Evolutionary conservation across 2,797 vertebrate species (phyloP), one percentile per base, ranked within the genome.

Genomic region (Xerus rutilus): DNA sequence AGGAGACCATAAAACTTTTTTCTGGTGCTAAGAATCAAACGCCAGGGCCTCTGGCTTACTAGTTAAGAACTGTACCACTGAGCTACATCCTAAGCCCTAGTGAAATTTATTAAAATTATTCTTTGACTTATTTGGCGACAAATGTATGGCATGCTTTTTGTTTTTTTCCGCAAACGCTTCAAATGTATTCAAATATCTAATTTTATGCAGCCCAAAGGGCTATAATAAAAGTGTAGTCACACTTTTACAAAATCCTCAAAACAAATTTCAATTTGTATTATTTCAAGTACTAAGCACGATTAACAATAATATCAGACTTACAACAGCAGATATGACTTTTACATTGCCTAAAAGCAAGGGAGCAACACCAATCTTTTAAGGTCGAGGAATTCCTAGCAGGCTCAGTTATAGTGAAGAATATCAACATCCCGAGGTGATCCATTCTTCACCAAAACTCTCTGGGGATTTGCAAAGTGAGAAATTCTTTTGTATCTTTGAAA

Each of bases 401-500:
- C 17, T 62, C 62, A 91, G 28, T 90, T 93, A 81, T 57, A 91
- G 73, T 70, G 87, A 93, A 67, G 70, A 78, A 47, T 81, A 64
- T 82, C 87, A 83, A 43, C 81, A 47, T 78, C 54, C 94, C 4
- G 65, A 97, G 93, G 96, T 95, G 96, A 86, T 35, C 89, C 97
- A 96, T 97, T 97, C 96, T 94, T 97, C 93, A 86, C 94, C 84
- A 78, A 83, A 88, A 70, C 84, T 93, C n/a, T 2, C 35, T 20
- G 67, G 90, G 96, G 89, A 76, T 79, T 95, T 91, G 86, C 94
- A 77, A 97, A 96, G 95, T 96, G 97, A 95, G 96, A 97, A 88
- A 96, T 97, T 97, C 97, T 97, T 98, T 97, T 97, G 96, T 96
- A 94, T 95, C 94, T 97, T 96, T 97, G 96, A 97, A 97, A 97